phyloP scores from a whole-genome alignment of 2,888 invertebrate species.

The Machimus rusticus region DNA sequence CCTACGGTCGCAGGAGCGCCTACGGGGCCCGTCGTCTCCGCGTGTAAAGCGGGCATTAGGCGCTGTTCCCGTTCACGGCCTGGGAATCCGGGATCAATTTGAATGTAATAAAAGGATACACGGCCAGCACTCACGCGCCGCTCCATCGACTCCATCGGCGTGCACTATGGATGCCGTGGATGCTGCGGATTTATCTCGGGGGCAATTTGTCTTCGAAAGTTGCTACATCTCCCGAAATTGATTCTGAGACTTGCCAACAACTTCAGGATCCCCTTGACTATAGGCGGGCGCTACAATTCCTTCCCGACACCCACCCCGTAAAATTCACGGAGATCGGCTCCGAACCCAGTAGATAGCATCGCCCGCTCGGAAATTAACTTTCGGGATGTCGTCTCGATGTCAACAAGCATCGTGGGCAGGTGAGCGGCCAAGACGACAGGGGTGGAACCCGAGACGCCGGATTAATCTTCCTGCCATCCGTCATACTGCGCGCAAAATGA shows the following conservation, averaged over 20 bases:
- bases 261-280: conserved; percentile 17
- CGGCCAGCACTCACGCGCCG: conserved; percentile 16
- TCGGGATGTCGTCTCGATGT: conserved; percentile 13
- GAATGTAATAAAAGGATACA: conserved; percentile 24
- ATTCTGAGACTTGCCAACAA: conserved; percentile 39
- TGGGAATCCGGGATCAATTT: neutral
- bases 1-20: neutral
- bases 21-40: neutral
- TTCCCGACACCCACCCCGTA: neutral
- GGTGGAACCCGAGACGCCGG: neutral
- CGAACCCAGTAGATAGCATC: conserved; percentile 26
- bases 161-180: conserved; percentile 17
- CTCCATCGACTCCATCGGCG: conserved; percentile 2
- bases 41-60: conserved; percentile 22
- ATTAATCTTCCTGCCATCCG: conserved; percentile 17
- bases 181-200: conserved; percentile 26
- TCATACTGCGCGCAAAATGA: conserved; percentile 23
- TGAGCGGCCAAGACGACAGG: neutral
- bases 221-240: conserved; percentile 34
- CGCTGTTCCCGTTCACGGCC: neutral
- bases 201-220: conserved; percentile 40
- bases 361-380: conserved; percentile 38
- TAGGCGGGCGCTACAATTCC: conserved; percentile 15
- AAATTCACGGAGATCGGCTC: conserved; percentile 23
- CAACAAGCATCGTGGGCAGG: conserved; percentile 6